Base-by-base conservation (phyloP, 2,888 invertebrate genomes). In the Ichneumon xanthorius region DNA sequence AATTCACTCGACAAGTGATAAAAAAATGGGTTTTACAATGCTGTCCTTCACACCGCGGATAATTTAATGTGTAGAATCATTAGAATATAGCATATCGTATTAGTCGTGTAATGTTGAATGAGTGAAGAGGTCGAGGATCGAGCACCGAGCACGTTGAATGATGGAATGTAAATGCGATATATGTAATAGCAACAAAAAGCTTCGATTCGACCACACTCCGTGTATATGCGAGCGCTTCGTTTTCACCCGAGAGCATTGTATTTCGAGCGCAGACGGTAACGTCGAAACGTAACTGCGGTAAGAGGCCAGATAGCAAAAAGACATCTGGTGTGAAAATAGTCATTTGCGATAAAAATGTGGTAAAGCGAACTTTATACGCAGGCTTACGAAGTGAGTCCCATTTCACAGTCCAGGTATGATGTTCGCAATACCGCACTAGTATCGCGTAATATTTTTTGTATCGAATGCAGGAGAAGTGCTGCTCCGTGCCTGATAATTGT, bases 1-100 rank as follows among this genome's bases (percentile, higher is more conserved):
- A 48, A 55, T 75, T 83, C 80, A 80, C 86, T 55, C 86, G 68
- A 86, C 82, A 89, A 90, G 90, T 91, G 91, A 91, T 91, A 90
- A 89, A 89, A 40, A 48, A 14, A 88, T 90, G 89, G 89, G 87
- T 89, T 90, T 89, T 89, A 89, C 88, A 67, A 86, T 72, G 80
- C 80, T 84, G 55, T 82, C 82, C 82, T 76, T 80, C 76, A 65
- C 80, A 58, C 76, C 58, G 79, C 80, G 30, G 82, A 77, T 80
- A 87, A 78, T 81, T 84, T 77, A 79, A 33, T 77, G 78, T 77
- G 76, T 85, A 80, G 79, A 67, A 87, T 82, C 84, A 82, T 86
- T 80, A 85, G 67, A 86, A 83, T 80, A 48, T 86, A 87, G 86
- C 86, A 83, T 87, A 82, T 87, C 87, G 71, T 85, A 79, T 80